phyloP scores from a whole-genome alignment of 35 echinoderm and acorn worm species.

The Holothuria glaberrima region DNA sequence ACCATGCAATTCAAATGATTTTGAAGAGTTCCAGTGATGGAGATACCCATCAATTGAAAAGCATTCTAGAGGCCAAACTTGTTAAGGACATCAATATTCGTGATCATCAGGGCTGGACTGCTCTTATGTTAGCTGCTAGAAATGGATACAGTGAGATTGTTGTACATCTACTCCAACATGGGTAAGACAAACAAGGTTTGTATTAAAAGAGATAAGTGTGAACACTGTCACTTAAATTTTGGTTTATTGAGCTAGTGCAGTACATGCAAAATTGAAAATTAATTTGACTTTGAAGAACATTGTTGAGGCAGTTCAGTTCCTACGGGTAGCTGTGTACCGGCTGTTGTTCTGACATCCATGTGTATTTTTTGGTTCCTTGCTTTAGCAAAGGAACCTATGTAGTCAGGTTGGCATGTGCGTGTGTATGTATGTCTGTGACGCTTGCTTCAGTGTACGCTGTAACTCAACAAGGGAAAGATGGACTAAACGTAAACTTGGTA shows the following conservation, averaged over 20 bases:
- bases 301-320: too few species aligned
- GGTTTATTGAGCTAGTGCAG: neutral
- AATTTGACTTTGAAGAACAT: too few species aligned
- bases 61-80: neutral
- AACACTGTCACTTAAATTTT: neutral
- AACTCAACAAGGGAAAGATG: too few species aligned
- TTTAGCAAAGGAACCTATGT: too few species aligned
- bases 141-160: constrained; percentile 71
- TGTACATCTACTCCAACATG: constrained; percentile 62
- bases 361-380: too few species aligned
- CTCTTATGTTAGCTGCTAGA: constrained; percentile 73
- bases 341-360: too few species aligned
- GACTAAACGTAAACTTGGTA: too few species aligned
- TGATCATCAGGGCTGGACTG: constrained; percentile 79
- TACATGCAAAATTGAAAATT: too few species aligned
- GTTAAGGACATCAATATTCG: constrained; percentile 12
- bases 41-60: constrained; percentile 7
- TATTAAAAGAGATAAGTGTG: neutral
- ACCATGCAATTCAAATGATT: neutral
- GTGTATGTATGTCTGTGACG: too few species aligned
- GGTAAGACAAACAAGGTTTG: constrained; percentile 26
- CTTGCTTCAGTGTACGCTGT: too few species aligned
- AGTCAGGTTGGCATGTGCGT: too few species aligned
- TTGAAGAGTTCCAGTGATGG: constrained; percentile 25
- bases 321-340: too few species aligned